Conservation (phyloP, 2,797 vertebrate genomes). For the Pipistrellus pygmaeus region DNA sequence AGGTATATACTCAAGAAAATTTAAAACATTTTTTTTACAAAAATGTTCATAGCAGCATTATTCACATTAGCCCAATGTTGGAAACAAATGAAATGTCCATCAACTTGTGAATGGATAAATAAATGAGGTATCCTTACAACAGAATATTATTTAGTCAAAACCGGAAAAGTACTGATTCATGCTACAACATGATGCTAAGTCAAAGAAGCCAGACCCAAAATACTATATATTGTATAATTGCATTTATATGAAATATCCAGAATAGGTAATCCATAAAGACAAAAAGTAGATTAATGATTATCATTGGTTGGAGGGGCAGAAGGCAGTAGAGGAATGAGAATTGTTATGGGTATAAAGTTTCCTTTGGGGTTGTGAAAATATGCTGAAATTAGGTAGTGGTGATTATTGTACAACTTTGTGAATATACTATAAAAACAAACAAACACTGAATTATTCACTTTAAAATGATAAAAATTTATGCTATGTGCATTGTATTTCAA, state of each 20-base stretch:
- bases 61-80: neutral
- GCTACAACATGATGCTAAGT: neutral
- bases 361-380: neutral
- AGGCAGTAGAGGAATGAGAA: neutral
- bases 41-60: neutral
- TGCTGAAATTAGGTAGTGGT: neutral
- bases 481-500: neutral
- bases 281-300: neutral
- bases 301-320: neutral
- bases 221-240: neutral
- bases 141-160: neutral
- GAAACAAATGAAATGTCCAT: neutral
- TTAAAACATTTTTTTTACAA: neutral
- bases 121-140: neutral
- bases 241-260: neutral
- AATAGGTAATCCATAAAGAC: slow-evolving; percentile 2
- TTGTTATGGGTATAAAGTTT: neutral
- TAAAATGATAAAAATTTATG: neutral
- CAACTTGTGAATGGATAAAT: neutral
- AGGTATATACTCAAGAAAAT: neutral
- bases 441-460: neutral
- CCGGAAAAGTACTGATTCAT: neutral
- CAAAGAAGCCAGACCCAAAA: neutral
- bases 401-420: neutral
- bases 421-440: neutral